A percentile compares a stretch with the other conserved stretches of the same genome.
Evolutionary conservation across 2,113 vertebrate genomes (phyloP).

Genomic region (Struthidea cinerea): DNA sequence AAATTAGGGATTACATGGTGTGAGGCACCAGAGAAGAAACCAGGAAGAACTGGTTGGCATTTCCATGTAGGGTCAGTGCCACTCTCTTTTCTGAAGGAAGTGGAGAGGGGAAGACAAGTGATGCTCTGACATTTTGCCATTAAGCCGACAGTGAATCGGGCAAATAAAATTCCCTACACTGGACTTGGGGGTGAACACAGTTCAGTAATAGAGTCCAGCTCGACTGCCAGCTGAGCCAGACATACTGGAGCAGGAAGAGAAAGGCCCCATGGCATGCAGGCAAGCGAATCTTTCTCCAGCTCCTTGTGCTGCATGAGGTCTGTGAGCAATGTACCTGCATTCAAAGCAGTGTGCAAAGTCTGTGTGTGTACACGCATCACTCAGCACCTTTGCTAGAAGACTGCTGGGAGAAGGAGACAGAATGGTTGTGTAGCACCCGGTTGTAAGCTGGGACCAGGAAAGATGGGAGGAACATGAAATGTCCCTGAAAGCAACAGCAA

Average conservation of each 20-base stretch:
- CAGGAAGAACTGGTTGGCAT: background rate
- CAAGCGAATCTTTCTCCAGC: background rate
- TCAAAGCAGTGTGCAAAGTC: background rate
- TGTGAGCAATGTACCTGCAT: background rate
- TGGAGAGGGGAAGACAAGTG: background rate
- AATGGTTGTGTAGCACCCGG: fast-evolving
- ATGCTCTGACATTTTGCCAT: background rate
- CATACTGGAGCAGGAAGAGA: background rate
- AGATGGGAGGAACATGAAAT: background rate
- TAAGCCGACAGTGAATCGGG: background rate
- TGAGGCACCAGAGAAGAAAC: background rate
- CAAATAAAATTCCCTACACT: background rate
- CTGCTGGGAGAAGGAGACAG: background rate
- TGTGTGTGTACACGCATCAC: background rate
- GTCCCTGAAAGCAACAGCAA: background rate
- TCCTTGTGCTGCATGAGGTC: background rate
- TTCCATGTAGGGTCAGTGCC: background rate
- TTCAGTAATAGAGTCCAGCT: background rate
- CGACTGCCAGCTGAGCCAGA: background rate
- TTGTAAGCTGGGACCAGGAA: background rate
- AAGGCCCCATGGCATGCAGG: background rate
- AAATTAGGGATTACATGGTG: background rate
- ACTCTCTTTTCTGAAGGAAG: background rate
- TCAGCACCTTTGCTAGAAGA: background rate
- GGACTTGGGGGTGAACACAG: background rate